Evolutionary conservation across 2,797 vertebrate genomes (phyloP).

Genomic region (Helarctos malayanus): DNA sequence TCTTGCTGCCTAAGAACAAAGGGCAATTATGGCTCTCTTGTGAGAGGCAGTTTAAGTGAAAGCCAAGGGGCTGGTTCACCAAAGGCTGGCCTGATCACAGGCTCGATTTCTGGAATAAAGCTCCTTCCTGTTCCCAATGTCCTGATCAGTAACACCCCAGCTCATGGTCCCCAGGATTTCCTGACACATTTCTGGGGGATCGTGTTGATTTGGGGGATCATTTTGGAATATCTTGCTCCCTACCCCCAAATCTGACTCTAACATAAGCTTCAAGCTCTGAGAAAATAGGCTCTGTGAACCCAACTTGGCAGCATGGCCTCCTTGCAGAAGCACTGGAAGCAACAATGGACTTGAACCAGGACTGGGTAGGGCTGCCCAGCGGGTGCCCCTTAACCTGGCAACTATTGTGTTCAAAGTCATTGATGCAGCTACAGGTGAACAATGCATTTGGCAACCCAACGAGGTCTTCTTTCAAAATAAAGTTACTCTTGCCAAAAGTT

Average conservation of each 20-base stretch:
- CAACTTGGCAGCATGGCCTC: not conserved
- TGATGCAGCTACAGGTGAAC: constrained; percentile 75
- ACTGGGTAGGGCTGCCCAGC: constrained; percentile 36
- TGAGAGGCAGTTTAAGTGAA: constrained; percentile 26
- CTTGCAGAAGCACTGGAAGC: constrained; percentile 43
- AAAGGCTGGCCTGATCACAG: not conserved
- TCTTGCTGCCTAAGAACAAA: constrained; percentile 61
- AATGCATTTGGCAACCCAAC: constrained; percentile 82
- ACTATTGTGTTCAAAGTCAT: constrained; percentile 50
- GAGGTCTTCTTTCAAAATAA: constrained; percentile 74
- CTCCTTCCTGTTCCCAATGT: not conserved
- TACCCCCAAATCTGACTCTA: not conserved
- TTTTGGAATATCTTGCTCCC: not conserved
- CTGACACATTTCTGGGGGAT: not conserved
- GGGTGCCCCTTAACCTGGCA: constrained; percentile 84
- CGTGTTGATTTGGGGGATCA: not conserved
- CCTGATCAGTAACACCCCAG: not conserved
- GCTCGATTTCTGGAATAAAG: not conserved
- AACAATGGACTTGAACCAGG: constrained; percentile 83
- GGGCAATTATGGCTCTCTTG: constrained; percentile 43
- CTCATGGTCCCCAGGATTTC: not conserved
- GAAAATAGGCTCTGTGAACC: constrained; percentile 53
- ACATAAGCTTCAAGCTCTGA: not conserved
- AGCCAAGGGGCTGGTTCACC: not conserved
- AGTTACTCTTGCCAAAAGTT: constrained; percentile 66